A percentile compares a stretch with the other conserved stretches of the same genome.
Evolutionary conservation across 2,797 vertebrate species (phyloP).

Genomic region (Triplophysa bombifrons): DNA sequence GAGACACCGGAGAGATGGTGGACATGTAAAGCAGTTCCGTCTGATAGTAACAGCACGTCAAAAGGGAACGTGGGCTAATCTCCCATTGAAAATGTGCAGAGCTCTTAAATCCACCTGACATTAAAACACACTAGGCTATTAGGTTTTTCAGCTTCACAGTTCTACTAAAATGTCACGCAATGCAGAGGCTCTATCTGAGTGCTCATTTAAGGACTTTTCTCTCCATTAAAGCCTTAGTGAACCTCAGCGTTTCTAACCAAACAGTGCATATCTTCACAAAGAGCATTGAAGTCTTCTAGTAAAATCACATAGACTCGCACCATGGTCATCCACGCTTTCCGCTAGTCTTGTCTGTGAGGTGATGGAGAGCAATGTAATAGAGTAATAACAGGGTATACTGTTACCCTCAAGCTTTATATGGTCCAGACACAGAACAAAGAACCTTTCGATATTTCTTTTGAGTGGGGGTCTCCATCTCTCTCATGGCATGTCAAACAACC

Average conservation of each 20-base stretch:
- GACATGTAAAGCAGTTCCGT: slow-evolving; percentile 12
- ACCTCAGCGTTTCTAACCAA: slow-evolving; percentile 25
- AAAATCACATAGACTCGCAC: background rate
- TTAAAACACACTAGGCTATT: slow-evolving; percentile 43
- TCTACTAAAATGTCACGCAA: slow-evolving; percentile 30
- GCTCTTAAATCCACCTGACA: slow-evolving; percentile 28
- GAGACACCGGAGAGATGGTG: slow-evolving; percentile 9
- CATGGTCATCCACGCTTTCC: background rate
- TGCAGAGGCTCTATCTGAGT: slow-evolving; percentile 39
- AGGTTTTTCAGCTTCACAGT: slow-evolving; percentile 27
- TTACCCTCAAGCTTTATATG: slow-evolving; percentile 23
- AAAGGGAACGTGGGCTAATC: slow-evolving; percentile 18
- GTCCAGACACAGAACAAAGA: slow-evolving; percentile 38
- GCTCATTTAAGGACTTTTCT: slow-evolving; percentile 51
- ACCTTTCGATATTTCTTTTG: slow-evolving; percentile 37
- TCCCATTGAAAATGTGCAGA: slow-evolving; percentile 7
- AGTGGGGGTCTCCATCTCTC: slow-evolving; percentile 48
- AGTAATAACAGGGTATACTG: slow-evolving; percentile 37
- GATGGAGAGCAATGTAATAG: slow-evolving; percentile 15
- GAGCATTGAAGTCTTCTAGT: background rate
- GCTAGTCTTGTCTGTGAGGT: slow-evolving; percentile 1
- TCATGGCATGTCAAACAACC: slow-evolving; percentile 58
- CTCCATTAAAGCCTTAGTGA: slow-evolving; percentile 38
- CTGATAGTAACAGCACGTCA: background rate
- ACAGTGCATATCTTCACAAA: slow-evolving; percentile 7